phyloP scores from a whole-genome alignment of 2,113 vertebrate genomes.

The Saguinus midas region DNA sequence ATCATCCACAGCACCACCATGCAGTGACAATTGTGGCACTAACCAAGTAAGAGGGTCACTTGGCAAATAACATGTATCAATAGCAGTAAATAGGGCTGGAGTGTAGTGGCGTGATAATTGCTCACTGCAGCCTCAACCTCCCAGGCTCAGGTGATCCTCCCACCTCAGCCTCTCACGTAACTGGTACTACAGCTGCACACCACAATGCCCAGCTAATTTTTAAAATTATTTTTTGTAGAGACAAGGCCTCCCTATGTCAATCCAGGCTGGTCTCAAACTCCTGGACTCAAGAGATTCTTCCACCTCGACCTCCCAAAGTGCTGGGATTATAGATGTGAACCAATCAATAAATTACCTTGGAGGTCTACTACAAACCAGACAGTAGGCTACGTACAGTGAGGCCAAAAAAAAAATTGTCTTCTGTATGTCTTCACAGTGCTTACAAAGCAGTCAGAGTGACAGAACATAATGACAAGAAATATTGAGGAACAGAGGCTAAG shows the following conservation, averaged over 20 bases:
- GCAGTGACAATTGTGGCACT: not conserved
- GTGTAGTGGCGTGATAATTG: no score
- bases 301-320: no score
- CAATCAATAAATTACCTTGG: not conserved
- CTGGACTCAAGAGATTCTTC: no score
- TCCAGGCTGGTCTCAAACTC: no score
- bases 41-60: not conserved
- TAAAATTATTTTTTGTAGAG: no score
- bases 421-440: not conserved
- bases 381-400: not conserved
- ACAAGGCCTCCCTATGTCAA: no score
- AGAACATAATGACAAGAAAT: constrained; percentile 15
- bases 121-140: no score
- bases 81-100: not conserved
- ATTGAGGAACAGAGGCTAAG: constrained; percentile 30
- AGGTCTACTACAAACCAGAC: not conserved
- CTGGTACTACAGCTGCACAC: no score
- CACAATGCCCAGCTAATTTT: no score
- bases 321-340: no score
- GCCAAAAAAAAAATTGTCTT: not conserved
- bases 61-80: not conserved
- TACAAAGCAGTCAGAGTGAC: constrained; percentile 29
- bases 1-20: not conserved
- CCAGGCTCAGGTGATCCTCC: no score
- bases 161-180: no score